phyloP scores from a whole-genome alignment of 2,888 invertebrate species.

The Drosophila greeni region DNA sequence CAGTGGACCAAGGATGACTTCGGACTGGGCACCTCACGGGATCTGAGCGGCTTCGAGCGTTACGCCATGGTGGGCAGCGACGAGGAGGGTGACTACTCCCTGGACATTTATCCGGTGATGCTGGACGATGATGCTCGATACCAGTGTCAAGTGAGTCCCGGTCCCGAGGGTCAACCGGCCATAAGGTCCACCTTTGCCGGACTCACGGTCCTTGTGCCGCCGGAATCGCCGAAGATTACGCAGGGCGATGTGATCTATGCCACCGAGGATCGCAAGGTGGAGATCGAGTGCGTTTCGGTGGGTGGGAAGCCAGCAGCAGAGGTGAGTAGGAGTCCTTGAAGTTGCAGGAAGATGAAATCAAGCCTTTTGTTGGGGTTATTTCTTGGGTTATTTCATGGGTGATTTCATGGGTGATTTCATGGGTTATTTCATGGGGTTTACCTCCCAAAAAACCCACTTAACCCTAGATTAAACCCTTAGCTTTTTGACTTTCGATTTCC shows the following conservation, averaged over 20 bases:
- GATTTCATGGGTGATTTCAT: no score
- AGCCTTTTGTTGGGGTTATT: no score
- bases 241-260: slow-evolving; percentile 91
- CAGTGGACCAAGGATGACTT: slow-evolving; percentile 99
- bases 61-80: slow-evolving; percentile 98
- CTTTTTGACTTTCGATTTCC: not conserved
- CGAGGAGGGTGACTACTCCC: slow-evolving; percentile 93
- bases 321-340: slow-evolving; percentile 83
- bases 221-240: slow-evolving; percentile 92
- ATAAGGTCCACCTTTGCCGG: slow-evolving; percentile 91
- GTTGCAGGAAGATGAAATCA: no score
- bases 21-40: slow-evolving; percentile 93
- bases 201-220: slow-evolving; percentile 92
- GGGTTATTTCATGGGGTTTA: no score
- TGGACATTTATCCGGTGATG: slow-evolving; percentile 93
- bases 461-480: no score
- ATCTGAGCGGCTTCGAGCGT: slow-evolving; percentile 93
- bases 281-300: slow-evolving; percentile 92
- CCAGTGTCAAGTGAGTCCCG: slow-evolving; percentile 95
- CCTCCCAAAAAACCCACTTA: no score
- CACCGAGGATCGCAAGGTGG: slow-evolving; percentile 92
- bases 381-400: no score
- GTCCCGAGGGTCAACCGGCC: slow-evolving; percentile 86
- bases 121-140: slow-evolving; percentile 95
- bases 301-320: slow-evolving; percentile 97